Conservation (phyloP, 2,113 vertebrate genomes). For the Chaenocephalus aceratus region DNA sequence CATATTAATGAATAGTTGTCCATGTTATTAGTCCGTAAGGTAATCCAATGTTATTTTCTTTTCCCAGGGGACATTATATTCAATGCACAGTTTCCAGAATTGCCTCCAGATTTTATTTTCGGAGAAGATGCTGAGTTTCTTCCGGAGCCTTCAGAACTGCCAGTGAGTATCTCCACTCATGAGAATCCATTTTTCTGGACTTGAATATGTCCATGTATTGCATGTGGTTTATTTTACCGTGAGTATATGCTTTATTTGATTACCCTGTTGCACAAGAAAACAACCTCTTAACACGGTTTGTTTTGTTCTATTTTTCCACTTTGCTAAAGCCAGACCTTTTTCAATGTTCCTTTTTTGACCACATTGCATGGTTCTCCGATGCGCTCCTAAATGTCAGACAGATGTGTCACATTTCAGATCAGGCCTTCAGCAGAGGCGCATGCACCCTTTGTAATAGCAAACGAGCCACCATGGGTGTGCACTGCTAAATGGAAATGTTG, state of each 20-base stretch:
- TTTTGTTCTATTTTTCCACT: not conserved
- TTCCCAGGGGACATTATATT: constrained; percentile 97
- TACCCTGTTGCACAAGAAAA: constrained; percentile 12
- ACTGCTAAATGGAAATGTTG: constrained; percentile 1
- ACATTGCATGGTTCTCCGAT: not conserved
- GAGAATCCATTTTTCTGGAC: not conserved
- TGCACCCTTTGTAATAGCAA: constrained; percentile 17
- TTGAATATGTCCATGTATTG: not conserved
- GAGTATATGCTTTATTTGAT: not conserved
- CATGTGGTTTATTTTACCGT: too few species aligned
- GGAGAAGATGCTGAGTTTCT: constrained; percentile 98
- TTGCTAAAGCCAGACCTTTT: not conserved
- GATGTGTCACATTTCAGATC: constrained; percentile 17
- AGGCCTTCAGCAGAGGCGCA: constrained; percentile 1
- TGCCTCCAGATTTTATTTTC: constrained; percentile 99
- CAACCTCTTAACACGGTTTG: not conserved
- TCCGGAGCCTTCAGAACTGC: constrained; percentile 93
- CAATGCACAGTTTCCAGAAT: constrained; percentile 94
- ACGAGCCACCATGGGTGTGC: not conserved
- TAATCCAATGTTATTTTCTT: not conserved
- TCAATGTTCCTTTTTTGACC: not conserved
- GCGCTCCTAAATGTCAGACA: constrained; percentile 14
- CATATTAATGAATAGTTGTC: not conserved
- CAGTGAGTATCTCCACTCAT: constrained; percentile 85
- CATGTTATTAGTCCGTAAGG: not conserved